Evolutionary conservation across 2,888 invertebrate species (phyloP), one percentile per base, ranked within the genome.

Genomic region (Anthrax anthrax): DNA sequence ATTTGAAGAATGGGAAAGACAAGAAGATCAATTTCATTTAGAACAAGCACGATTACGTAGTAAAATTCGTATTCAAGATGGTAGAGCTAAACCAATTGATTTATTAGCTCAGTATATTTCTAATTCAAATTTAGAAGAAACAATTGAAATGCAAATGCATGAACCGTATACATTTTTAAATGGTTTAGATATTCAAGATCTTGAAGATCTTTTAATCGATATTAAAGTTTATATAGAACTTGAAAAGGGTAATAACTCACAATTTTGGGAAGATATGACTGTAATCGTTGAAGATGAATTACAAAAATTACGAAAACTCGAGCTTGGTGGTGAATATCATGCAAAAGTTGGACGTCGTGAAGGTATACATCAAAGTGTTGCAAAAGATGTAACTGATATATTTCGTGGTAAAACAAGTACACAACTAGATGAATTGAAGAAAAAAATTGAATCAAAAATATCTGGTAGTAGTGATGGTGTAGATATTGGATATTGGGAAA

Each of bases 401-500:
- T 94, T 98, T 68, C 88, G 89, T 60, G 92, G 94, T 42, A 98
- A 98, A 72, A 84, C 87, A 0, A 84, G 91, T 2, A 72, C 76
- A 4, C 92, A 97, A 65, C 71, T 98, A 53, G 80, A 81, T 55
- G 79, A 84, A 46, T 70, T 98, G 54, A 87, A 90, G 60, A 69
- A 72, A 23, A 83, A 87, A 64, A 94, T 98, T 58, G 87, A 88
- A 65, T 72, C 72, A 16, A 96, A 95, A 72, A 84, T 96, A 50
- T 75, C 75, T 56, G 82, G 84, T 1, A 80, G 84, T 51, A 80
- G 79, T 39, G 92, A 89, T 69, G 94, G 92, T 16, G 82, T 95
- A 40, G 97, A 97, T 71, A 84, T 96, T 52, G 90, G 91, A 40
- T 98, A 96, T 70, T 98, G 97, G 97, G 97, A 98, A 72, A 89